phyloP scores from a whole-genome alignment of 2,113 vertebrate species.

The Alethe diademata region DNA sequence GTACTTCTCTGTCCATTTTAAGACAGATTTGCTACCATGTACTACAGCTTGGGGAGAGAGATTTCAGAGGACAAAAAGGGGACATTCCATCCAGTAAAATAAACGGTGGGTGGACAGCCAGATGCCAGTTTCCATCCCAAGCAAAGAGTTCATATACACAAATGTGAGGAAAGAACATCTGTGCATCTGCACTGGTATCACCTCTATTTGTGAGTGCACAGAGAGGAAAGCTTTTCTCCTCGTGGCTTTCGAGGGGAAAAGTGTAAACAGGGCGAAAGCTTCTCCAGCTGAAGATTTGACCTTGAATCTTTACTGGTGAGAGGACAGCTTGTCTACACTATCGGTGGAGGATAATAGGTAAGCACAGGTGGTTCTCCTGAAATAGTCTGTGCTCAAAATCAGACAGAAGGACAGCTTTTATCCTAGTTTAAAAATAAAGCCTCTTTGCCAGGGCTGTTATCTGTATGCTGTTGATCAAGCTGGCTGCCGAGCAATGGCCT shows the following conservation, averaged over 20 bases:
- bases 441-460: neutral
- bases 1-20: neutral
- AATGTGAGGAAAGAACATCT: neutral
- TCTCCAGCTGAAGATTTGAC: neutral
- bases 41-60: neutral
- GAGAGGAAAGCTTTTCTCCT: neutral
- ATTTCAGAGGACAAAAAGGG: neutral
- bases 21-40: neutral
- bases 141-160: neutral
- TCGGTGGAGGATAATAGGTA: accelerated
- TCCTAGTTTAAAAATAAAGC: neutral
- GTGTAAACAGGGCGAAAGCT: neutral
- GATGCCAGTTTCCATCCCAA: neutral
- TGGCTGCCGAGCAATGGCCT: neutral
- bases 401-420: neutral
- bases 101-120: neutral
- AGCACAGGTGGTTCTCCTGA: neutral
- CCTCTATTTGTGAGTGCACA: neutral
- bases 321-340: neutral
- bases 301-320: neutral
- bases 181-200: accelerated
- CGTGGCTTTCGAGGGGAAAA: accelerated
- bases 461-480: neutral
- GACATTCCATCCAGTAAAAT: neutral
- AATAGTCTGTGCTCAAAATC: neutral